A percentile compares a stretch with the other conserved stretches of the same genome.
Evolutionary conservation across 2,888 invertebrate genomes (phyloP).

Genomic region (Aelia acuminata): DNA sequence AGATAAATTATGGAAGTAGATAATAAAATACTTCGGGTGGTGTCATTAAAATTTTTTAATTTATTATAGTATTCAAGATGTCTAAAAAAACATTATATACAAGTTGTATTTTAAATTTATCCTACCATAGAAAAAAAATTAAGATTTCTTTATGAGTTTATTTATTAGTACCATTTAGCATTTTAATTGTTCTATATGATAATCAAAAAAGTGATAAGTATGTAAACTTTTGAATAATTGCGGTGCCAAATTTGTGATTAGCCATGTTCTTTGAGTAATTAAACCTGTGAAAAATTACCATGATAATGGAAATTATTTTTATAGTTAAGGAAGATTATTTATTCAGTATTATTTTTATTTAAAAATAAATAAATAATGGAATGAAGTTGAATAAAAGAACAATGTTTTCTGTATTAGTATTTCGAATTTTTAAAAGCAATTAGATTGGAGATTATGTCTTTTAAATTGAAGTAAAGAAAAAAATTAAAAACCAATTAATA

Average conservation of each 20-base stretch:
- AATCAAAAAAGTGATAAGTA: conserved; percentile 57
- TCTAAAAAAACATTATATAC: background rate
- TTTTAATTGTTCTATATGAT: conserved; percentile 55
- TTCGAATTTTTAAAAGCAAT: background rate
- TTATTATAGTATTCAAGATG: background rate
- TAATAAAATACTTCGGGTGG: background rate
- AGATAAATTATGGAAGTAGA: background rate
- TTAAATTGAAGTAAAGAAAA: background rate
- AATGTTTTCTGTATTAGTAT: background rate
- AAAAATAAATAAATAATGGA: background rate
- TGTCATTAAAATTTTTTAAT: background rate
- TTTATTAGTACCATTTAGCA: conserved; percentile 29
- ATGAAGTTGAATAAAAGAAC: background rate
- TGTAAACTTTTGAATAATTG: conserved; percentile 34
- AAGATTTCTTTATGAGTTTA: background rate
- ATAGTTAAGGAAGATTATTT: background rate
- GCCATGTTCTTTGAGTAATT: conserved; percentile 43
- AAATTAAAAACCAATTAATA: background rate
- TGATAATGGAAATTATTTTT: conserved; percentile 38
- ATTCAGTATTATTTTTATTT: conserved; percentile 20
- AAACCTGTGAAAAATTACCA: conserved; percentile 39
- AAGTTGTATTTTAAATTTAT: background rate
- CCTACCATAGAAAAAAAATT: background rate
- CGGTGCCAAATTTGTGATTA: conserved; percentile 56
- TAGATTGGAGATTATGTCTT: background rate